phyloP scores from a whole-genome alignment of 1,140 invertebrate species.

The Drosophila arawakana region DNA sequence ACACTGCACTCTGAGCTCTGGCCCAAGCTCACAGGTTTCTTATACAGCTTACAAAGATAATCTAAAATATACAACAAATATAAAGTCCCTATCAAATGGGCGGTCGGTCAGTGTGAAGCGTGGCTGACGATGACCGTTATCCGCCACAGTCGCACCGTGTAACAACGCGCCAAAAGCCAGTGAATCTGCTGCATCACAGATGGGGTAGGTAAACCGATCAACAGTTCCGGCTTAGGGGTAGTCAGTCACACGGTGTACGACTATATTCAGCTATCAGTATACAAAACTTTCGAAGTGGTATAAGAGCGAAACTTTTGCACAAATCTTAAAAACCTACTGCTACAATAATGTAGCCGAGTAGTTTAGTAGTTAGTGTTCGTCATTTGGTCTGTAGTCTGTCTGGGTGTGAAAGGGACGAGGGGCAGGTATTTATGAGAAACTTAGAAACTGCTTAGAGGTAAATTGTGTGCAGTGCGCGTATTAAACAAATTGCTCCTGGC shows the following conservation, averaged over 20 bases:
- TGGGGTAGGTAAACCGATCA: conserved; percentile 66
- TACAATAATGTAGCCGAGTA: conserved; percentile 39
- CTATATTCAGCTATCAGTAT: conserved; percentile 25
- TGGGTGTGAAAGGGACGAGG: conserved; percentile 23
- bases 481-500: conserved; percentile 95
- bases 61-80: conserved; percentile 63
- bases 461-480: conserved; percentile 77
- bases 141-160: conserved; percentile 19
- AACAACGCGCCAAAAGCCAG: conserved; percentile 17
- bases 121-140: conserved; percentile 48
- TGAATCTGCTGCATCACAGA: conserved; percentile 58
- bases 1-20: conserved; percentile 56
- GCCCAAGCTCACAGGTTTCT: conserved; percentile 26
- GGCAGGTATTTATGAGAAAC: conserved; percentile 57
- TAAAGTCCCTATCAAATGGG: conserved; percentile 26
- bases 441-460: conserved; percentile 69
- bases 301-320: conserved; percentile 67
- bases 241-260: conserved; percentile 12
- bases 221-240: conserved; percentile 54
- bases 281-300: conserved; percentile 62
- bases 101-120: conserved; percentile 41
- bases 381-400: conserved; percentile 49
- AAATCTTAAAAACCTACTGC: conserved; percentile 61
- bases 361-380: conserved; percentile 20
- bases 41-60: conserved; percentile 60